Conservation (phyloP, 2,113 vertebrate species). For the Zootoca vivipara region DNA sequence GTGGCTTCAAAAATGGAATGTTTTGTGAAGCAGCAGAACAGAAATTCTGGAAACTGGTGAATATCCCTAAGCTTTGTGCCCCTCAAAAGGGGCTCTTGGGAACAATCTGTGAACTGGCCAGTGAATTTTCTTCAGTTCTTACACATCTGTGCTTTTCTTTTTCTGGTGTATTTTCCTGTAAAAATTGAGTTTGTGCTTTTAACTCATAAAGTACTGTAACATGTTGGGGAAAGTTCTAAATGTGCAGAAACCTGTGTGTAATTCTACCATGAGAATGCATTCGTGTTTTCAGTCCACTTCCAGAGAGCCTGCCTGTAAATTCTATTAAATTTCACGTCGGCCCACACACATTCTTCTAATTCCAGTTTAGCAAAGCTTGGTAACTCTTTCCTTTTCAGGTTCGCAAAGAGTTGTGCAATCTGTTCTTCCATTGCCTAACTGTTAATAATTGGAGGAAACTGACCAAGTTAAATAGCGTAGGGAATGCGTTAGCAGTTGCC, state of each 20-base stretch:
- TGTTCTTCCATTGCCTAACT: conserved; percentile 32
- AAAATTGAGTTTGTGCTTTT: neutral
- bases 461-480: conserved; percentile 26
- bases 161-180: neutral
- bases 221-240: conserved; percentile 9
- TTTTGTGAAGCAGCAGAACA: neutral
- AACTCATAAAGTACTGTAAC: neutral
- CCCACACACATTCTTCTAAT: conserved; percentile 38
- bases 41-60: neutral
- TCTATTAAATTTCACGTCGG: conserved; percentile 37
- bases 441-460: conserved; percentile 53
- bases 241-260: neutral
- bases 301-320: conserved; percentile 36
- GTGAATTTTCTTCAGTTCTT: neutral
- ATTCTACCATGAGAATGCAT: conserved; percentile 24
- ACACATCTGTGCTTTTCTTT: neutral
- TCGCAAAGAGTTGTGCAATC: conserved; percentile 34
- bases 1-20: neutral
- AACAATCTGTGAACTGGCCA: neutral
- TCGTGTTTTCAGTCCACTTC: conserved; percentile 19
- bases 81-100: neutral
- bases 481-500: conserved; percentile 61
- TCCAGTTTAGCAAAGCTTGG: conserved; percentile 13
- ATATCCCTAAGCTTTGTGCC: neutral
- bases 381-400: conserved; percentile 39